phyloP scores from a whole-genome alignment of 2,113 vertebrate species.

The Variabilichromis moorii region DNA sequence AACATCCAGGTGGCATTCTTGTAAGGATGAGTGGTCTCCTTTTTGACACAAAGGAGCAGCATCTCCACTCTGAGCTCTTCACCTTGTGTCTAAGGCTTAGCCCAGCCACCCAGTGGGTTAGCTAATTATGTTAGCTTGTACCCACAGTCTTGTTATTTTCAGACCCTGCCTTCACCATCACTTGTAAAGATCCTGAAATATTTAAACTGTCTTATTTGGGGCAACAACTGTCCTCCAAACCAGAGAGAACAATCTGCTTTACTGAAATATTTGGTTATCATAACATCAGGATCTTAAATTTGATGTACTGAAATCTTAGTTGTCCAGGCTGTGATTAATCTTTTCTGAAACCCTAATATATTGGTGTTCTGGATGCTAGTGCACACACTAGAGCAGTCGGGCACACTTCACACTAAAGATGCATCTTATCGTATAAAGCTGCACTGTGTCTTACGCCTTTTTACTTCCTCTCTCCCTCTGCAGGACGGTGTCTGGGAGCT shows the following conservation, averaged over 20 bases:
- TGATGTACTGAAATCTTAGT: neutral
- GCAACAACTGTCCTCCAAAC: neutral
- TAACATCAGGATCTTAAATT: neutral
- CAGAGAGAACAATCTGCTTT: neutral
- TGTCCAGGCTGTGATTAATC: neutral
- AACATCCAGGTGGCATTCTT: neutral
- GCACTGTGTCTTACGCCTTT: neutral
- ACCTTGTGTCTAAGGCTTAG: neutral
- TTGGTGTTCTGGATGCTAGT: neutral
- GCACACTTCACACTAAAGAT: neutral
- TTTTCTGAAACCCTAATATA: neutral
- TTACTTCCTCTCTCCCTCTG: neutral
- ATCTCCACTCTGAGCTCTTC: neutral
- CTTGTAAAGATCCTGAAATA: neutral
- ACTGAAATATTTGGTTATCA: neutral
- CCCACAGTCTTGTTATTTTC: neutral
- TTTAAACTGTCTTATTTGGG: neutral
- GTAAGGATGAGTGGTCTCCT: neutral
- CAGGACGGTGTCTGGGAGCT: slow-evolving; percentile 79
- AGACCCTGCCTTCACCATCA: neutral
- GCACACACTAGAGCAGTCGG: neutral
- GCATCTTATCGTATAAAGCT: neutral
- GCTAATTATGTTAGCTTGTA: neutral
- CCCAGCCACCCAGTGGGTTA: neutral
- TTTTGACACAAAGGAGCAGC: neutral